Conservation (phyloP, 2,113 vertebrate genomes). For the Atherinomorus stipes region DNA sequence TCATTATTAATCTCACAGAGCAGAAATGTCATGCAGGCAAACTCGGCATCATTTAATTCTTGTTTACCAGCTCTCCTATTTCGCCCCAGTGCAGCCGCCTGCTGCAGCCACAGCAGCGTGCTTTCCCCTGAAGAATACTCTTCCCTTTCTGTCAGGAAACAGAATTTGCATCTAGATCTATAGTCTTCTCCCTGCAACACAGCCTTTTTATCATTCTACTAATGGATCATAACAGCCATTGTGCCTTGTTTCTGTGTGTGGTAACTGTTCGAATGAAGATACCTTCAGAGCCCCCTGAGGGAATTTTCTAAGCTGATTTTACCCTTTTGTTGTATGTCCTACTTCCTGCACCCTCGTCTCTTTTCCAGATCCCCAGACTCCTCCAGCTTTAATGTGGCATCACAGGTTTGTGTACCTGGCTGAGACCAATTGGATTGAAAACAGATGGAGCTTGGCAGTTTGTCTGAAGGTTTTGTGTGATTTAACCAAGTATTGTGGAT, state of each 20-base stretch:
- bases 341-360: conserved; percentile 52
- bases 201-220: conserved; percentile 60
- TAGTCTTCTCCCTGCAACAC: conserved; percentile 53
- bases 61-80: conserved; percentile 74
- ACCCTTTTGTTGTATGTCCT: conserved; percentile 63
- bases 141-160: conserved; percentile 63
- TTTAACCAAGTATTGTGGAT: conserved; percentile 34
- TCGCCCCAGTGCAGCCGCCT: conserved; percentile 44
- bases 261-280: conserved; percentile 52
- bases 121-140: conserved; percentile 67
- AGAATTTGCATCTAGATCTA: conserved; percentile 71
- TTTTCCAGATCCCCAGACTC: conserved; percentile 59
- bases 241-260: conserved; percentile 36
- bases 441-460: conserved; percentile 45
- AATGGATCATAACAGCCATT: conserved; percentile 66
- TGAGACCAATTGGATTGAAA: conserved; percentile 52
- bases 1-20: conserved; percentile 81
- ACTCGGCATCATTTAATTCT: conserved; percentile 74
- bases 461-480: conserved; percentile 42
- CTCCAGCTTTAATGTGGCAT: conserved; percentile 68
- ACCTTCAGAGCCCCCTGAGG: conserved; percentile 55
- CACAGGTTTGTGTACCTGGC: conserved; percentile 65
- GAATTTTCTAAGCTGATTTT: conserved; percentile 62
- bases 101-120: conserved; percentile 25
- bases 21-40: conserved; percentile 78